phyloP scores from a whole-genome alignment of 1,140 invertebrate genomes.

The Bactericera cockerelli region DNA sequence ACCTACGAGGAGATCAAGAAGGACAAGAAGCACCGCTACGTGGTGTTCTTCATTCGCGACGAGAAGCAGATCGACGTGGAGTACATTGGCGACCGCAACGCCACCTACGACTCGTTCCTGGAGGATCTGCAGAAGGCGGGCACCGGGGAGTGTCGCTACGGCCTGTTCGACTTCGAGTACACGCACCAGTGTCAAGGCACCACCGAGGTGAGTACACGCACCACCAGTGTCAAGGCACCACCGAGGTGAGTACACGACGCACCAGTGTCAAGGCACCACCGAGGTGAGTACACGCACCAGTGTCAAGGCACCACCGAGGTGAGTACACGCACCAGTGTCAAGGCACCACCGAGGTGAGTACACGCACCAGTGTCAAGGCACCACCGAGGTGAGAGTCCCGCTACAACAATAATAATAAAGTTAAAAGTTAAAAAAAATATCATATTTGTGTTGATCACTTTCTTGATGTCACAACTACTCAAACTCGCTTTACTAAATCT shows the following conservation, averaged over 20 bases:
- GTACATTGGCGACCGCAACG: conserved; percentile 61
- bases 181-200: conserved; percentile 89
- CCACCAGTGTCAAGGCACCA: not conserved
- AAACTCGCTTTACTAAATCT: too few relatives aligned
- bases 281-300: conserved; percentile 86
- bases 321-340: conserved; percentile 14
- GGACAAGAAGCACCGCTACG: conserved; percentile 91
- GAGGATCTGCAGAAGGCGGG: conserved; percentile 79
- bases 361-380: too few relatives aligned
- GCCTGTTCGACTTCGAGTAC: conserved; percentile 88
- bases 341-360: not conserved
- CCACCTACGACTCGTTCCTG: conserved; percentile 77
- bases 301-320: conserved; percentile 82
- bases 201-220: conserved; percentile 50
- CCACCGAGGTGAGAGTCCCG: too few relatives aligned
- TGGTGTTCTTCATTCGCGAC: conserved; percentile 88
- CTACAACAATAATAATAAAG: too few relatives aligned
- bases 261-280: conserved; percentile 84
- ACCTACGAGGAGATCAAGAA: conserved; percentile 94
- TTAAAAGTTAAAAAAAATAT: too few relatives aligned
- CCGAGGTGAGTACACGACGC: conserved; percentile 53
- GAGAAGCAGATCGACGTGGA: conserved; percentile 88
- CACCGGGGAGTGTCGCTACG: conserved; percentile 81
- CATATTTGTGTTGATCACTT: too few relatives aligned
- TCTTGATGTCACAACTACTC: too few relatives aligned